Base-by-base conservation (phyloP, 2,113 vertebrate genomes). In the Condylura cristata region DNA sequence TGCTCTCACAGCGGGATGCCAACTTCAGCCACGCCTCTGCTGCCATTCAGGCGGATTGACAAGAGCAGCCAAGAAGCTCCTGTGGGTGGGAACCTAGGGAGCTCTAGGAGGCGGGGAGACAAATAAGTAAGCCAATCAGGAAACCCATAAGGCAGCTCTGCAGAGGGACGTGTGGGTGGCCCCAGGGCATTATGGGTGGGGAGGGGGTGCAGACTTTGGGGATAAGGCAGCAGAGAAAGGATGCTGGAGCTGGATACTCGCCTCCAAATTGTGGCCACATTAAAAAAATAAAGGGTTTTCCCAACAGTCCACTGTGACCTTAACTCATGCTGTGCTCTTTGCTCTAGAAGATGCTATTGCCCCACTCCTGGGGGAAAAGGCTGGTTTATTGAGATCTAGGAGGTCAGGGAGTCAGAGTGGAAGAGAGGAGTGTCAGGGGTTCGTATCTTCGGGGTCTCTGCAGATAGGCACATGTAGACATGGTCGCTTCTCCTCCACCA, bases 401-500 rank as follows among this genome's bases (percentile, higher is more conserved):
- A 94, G 32, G 46, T 70, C 20, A 78, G 56, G 34, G 58, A 41
- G 26, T 88, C 56, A 92, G 63, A 93, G 20, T 66, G 24, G 68
- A 80, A 90, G 37, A 30, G 26, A 56, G 60, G 82, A 16, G 24
- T 34, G 7, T 97, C 63, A 97, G 34, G 22, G 70, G 18, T 86
- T 60, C 71, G 86, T 17, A 22, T 95, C 51, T 24, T 66, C 37
- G 56, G 96, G 97, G 78, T 97, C 97, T 90, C 37, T 32, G 90
- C 98, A 98, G 78, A 48, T 34, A 56, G 94, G 96, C 8, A 39
- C 80, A 24, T 98, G 97, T n/a, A 94, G 91, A 92, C 98, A 98
- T 6, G 85, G 91, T 24, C 14, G 30, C 68, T 78, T 89, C 83
- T 98, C 97, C 51, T 93, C 93, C 91, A 98, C 92, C 70, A 94